Percentiles rank a stretch among this genome's conserved stretches.
Conservation (phyloP, 1,140 invertebrate species). For the Drosophila mayri region DNA sequence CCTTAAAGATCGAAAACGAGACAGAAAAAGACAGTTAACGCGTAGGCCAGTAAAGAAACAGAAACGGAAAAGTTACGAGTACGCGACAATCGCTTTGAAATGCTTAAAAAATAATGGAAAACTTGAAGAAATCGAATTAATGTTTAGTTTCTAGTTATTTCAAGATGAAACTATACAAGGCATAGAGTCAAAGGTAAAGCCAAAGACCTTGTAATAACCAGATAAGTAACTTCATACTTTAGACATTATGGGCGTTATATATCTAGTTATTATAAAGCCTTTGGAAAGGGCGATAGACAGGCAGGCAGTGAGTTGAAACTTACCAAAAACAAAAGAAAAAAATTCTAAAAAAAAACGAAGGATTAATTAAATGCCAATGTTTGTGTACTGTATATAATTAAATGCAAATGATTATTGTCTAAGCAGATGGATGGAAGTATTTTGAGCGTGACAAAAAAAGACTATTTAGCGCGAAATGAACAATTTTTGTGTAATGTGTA, state of each 20-base stretch:
- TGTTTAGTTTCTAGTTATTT: constrained; percentile 57
- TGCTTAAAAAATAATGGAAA: constrained; percentile 58
- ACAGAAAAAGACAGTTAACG: constrained; percentile 58
- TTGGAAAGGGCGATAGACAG: neutral
- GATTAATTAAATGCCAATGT: constrained; percentile 47
- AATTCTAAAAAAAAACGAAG: neutral
- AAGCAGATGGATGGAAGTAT: constrained; percentile 57
- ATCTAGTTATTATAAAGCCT: neutral
- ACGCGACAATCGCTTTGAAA: constrained; percentile 82
- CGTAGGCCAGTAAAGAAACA: constrained; percentile 69
- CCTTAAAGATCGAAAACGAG: constrained; percentile 16
- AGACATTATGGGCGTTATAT: neutral
- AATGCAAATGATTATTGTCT: constrained; percentile 67
- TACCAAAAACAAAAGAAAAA: constrained; percentile 51
- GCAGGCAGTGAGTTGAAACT: constrained; percentile 43
- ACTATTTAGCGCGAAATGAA: constrained; percentile 79
- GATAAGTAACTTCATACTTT: neutral
- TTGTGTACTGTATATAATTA: constrained; percentile 75
- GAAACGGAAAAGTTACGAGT: constrained; percentile 57
- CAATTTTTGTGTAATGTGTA: constrained; percentile 78
- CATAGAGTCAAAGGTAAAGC: constrained; percentile 25
- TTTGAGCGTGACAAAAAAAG: constrained; percentile 72
- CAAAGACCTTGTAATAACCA: neutral
- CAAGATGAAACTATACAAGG: constrained; percentile 66
- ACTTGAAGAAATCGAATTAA: constrained; percentile 43